Conservation (phyloP, 2,113 vertebrate genomes). For the Galemys pyrenaicus region DNA sequence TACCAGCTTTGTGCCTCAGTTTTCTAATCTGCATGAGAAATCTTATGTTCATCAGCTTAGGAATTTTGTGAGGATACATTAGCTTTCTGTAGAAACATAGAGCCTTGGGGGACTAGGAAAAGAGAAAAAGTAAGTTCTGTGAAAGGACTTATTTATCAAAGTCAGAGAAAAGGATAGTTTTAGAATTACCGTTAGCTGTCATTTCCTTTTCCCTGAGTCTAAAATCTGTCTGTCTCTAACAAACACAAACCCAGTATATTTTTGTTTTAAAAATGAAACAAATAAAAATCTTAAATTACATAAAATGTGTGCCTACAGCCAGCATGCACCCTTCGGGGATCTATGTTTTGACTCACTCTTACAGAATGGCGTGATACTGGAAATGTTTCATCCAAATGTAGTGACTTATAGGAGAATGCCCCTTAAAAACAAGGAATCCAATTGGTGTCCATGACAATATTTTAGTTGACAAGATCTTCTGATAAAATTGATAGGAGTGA, state of each 20-base stretch:
- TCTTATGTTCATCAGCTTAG: not conserved
- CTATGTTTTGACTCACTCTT: not conserved
- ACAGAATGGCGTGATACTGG: not conserved
- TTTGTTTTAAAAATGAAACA: slow-evolving; percentile 32
- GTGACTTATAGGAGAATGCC: not conserved
- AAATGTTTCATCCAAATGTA: not conserved
- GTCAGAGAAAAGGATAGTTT: not conserved
- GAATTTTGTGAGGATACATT: not conserved
- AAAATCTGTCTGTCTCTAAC: not conserved
- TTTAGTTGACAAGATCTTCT: not conserved
- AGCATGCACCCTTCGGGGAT: not conserved
- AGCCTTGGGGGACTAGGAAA: not conserved
- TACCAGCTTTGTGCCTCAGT: not conserved
- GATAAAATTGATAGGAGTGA: not conserved
- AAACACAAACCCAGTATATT: not conserved
- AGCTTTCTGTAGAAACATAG: not conserved
- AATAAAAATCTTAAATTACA: slow-evolving; percentile 5
- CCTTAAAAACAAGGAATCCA: not conserved
- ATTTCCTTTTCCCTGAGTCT: not conserved
- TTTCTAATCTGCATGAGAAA: not conserved
- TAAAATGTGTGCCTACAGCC: not conserved
- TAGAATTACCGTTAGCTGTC: not conserved
- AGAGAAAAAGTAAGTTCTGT: not conserved
- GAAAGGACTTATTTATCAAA: not conserved
- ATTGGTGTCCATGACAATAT: not conserved